phyloP scores from a whole-genome alignment of 2,113 vertebrate species.

The Phrynosoma blainvillii region DNA sequence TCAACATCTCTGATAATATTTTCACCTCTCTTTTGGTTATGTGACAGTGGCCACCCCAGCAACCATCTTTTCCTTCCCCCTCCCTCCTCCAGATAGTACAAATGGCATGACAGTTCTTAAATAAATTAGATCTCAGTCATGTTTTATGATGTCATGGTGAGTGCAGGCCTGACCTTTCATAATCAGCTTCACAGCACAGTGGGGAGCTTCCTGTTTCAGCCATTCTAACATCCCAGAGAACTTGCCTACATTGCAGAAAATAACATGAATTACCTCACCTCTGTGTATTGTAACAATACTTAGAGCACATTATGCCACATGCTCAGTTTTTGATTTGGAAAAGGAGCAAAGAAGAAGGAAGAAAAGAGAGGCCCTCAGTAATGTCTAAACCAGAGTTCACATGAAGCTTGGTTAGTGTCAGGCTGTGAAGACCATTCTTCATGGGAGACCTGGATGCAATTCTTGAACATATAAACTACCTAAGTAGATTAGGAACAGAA shows the following conservation, averaged over 20 bases:
- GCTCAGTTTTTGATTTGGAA: slow-evolving; percentile 49
- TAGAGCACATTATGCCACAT: slow-evolving; percentile 72
- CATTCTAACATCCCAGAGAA: slow-evolving; percentile 49
- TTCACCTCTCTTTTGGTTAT: neutral
- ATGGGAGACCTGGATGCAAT: slow-evolving; percentile 62
- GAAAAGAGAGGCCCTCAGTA: slow-evolving; percentile 49
- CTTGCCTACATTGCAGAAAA: slow-evolving; percentile 70
- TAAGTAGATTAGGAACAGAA: slow-evolving; percentile 62
- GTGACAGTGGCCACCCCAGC: neutral
- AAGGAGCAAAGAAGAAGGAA: slow-evolving; percentile 46
- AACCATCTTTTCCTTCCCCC: accelerated
- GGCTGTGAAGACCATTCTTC: slow-evolving; percentile 59
- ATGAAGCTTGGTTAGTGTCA: slow-evolving; percentile 58
- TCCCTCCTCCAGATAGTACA: slow-evolving; percentile 38
- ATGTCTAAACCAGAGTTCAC: slow-evolving; percentile 72
- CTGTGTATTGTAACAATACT: slow-evolving; percentile 69
- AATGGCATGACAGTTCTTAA: slow-evolving; percentile 59
- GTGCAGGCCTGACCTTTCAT: slow-evolving; percentile 61
- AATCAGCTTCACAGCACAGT: slow-evolving; percentile 66
- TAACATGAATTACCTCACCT: slow-evolving; percentile 75
- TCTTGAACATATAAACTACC: slow-evolving; percentile 58
- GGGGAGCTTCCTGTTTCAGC: slow-evolving; percentile 66
- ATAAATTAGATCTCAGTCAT: slow-evolving; percentile 49
- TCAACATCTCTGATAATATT: too few species aligned
- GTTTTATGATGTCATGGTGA: slow-evolving; percentile 70